These are phyloP conservation scores for Xenus cinereus DNA, from an alignment of 2,113 vertebrate genomes.

Conservation along the genomic window DNA sequence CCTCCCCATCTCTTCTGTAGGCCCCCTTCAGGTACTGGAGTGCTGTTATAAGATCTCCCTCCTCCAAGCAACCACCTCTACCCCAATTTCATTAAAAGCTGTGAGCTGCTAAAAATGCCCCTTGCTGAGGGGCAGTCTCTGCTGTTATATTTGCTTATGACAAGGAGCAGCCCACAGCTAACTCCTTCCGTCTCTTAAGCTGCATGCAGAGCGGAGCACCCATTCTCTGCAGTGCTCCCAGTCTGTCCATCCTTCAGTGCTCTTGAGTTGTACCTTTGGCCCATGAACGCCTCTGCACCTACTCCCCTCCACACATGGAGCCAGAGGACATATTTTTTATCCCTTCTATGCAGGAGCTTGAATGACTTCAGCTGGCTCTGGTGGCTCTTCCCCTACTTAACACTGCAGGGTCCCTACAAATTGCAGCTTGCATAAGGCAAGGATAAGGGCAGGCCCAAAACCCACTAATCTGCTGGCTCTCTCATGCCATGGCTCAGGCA, in stretches of 20 bases:
- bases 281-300: not conserved
- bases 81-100: not conserved
- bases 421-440: not conserved
- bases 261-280: not conserved
- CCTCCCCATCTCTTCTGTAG: not conserved
- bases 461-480: not conserved
- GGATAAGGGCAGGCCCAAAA: not conserved
- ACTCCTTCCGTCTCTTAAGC: not conserved
- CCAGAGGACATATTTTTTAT: not conserved
- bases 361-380: not conserved
- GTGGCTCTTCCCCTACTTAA: not conserved
- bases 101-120: not conserved
- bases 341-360: not conserved
- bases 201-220: rapidly evolving
- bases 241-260: not conserved
- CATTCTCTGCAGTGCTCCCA: not conserved
- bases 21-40: not conserved
- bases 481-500: not conserved
- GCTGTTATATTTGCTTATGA: not conserved
- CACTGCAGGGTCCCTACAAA: not conserved
- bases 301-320: not conserved
- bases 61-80: not conserved
- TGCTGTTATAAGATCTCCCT: not conserved
- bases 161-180: not conserved
- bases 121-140: not conserved